These are phyloP conservation scores for Drosophila melanosoma DNA, from an alignment of 2,888 invertebrate species.

Conservation along the genomic window DNA sequence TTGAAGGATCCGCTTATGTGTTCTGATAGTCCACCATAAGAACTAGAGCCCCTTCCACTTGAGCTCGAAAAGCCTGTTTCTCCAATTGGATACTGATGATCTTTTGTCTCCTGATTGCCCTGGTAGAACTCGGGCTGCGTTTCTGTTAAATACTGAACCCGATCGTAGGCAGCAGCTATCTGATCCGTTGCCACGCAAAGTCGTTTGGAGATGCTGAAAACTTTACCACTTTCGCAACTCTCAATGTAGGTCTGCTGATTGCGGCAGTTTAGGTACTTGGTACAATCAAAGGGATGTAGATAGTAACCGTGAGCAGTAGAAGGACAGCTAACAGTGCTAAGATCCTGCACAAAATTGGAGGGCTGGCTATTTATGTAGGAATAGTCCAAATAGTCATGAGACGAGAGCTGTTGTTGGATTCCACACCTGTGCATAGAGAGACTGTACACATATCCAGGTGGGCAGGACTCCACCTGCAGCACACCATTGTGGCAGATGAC, in stretches of 20 bases:
- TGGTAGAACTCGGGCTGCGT: conserved; percentile 66
- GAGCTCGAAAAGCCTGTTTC: conserved; percentile 10
- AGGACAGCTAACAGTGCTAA: conserved; percentile 85
- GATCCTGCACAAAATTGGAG: conserved; percentile 71
- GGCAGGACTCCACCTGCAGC: conserved; percentile 87
- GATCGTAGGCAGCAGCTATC: conserved; percentile 84
- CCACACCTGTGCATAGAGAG: conserved; percentile 86
- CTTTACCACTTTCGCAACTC: conserved; percentile 87
- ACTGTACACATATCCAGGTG: conserved; percentile 88
- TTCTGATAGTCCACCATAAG: background rate
- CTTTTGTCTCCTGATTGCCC: conserved; percentile 3
- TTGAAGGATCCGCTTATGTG: background rate
- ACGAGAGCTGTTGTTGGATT: conserved; percentile 86
- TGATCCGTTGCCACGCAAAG: conserved; percentile 87
- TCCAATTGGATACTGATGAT: background rate
- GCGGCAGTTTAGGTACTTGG: conserved; percentile 88
- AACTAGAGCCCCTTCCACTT: background rate
- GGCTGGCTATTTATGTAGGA: conserved; percentile 32
- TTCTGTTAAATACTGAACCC: conserved; percentile 74
- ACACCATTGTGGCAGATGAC: conserved; percentile 88
- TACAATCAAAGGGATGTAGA: conserved; percentile 86
- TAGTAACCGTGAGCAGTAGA: conserved; percentile 85
- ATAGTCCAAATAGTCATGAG: conserved; percentile 61
- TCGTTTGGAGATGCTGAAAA: conserved; percentile 87
- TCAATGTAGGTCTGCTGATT: conserved; percentile 87